phyloP scores from a whole-genome alignment of 2,888 invertebrate genomes.

The Chrysodeixis includens region DNA sequence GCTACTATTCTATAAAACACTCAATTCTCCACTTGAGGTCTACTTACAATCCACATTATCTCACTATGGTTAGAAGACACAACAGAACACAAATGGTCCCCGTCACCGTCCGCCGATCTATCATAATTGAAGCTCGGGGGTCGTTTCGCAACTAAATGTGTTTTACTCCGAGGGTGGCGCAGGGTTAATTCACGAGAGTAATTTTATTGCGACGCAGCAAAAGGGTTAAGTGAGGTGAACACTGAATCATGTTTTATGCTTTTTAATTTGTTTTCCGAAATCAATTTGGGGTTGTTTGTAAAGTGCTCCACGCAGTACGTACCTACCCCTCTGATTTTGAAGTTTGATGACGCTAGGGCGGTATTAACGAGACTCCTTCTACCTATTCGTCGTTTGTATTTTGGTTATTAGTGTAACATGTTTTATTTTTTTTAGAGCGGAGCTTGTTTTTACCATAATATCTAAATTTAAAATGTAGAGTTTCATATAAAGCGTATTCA shows the following conservation, averaged over 20 bases:
- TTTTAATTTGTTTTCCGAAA: constrained; percentile 83
- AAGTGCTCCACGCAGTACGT: constrained; percentile 29
- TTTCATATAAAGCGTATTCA: no score
- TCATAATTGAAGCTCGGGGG: constrained; percentile 73
- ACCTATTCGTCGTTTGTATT: neutral
- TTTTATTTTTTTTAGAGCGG: no score
- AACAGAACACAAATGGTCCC: constrained; percentile 54
- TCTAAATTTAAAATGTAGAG: no score
- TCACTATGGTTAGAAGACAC: constrained; percentile 19
- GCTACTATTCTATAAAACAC: no score
- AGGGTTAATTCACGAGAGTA: constrained; percentile 78
- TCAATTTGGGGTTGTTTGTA: constrained; percentile 60
- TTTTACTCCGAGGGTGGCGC: constrained; percentile 61
- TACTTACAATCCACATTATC: neutral
- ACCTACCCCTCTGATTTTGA: constrained; percentile 18
- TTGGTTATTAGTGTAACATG: neutral
- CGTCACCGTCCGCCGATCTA: constrained; percentile 66
- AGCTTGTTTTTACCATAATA: no score
- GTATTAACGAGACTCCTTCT: constrained; percentile 24
- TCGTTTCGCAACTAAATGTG: constrained; percentile 67
- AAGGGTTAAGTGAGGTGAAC: constrained; percentile 81
- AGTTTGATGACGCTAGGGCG: constrained; percentile 26
- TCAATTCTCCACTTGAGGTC: no score
- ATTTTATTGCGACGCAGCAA: constrained; percentile 77
- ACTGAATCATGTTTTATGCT: constrained; percentile 83